Conservation (phyloP, 2,113 vertebrate genomes). For the Hirundichthys speculiger region DNA sequence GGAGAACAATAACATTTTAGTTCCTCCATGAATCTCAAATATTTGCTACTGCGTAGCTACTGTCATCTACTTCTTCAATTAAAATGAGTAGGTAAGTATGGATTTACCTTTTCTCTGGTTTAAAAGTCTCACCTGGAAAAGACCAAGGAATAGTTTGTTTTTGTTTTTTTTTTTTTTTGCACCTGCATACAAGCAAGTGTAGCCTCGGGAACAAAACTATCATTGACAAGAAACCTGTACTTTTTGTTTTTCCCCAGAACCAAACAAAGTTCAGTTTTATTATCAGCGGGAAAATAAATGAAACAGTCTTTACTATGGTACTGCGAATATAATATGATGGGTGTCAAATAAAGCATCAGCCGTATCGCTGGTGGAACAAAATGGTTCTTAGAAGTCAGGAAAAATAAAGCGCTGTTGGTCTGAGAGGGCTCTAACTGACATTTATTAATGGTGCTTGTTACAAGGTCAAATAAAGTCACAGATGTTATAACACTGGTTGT, state of each 20-base stretch:
- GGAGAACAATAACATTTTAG: background rate
- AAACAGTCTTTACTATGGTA: background rate
- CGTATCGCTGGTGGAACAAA: background rate
- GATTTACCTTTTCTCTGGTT: slow-evolving; percentile 16
- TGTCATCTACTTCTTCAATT: slow-evolving; percentile 15
- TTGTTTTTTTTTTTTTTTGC: too few species aligned
- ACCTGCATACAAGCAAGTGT: slow-evolving; percentile 19
- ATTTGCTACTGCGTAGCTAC: too few species aligned
- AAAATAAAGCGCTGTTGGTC: slow-evolving; percentile 1
- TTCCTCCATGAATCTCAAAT: background rate
- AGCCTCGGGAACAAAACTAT: background rate
- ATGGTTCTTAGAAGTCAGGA: background rate
- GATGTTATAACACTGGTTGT: slow-evolving; percentile 47
- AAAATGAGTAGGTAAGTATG: slow-evolving; percentile 32
- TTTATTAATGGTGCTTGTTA: slow-evolving; percentile 48
- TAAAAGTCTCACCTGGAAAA: slow-evolving; percentile 42
- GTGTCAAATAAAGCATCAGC: background rate
- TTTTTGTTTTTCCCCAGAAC: background rate
- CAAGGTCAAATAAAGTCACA: slow-evolving; percentile 26
- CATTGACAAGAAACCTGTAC: background rate
- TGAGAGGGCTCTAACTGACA: slow-evolving; percentile 23
- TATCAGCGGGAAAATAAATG: background rate
- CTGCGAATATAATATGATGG: background rate
- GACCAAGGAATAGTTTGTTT: slow-evolving; percentile 29
- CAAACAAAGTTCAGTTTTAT: background rate